Percentiles rank a stretch among this genome's conserved stretches.
phyloP scores from a whole-genome alignment of 2,888 invertebrate species.

The Gymnoscelis rufifasciata region DNA sequence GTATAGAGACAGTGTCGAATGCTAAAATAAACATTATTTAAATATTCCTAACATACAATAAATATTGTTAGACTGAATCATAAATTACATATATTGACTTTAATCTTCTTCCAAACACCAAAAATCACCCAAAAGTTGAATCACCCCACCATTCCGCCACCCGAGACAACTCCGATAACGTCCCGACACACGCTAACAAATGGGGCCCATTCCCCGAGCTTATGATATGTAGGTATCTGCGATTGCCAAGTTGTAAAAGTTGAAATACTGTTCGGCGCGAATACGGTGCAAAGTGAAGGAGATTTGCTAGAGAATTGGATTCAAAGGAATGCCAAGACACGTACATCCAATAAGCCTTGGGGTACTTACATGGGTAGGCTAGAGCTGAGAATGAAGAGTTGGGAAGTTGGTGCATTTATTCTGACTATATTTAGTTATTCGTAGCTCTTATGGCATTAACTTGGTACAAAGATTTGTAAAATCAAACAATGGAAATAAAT shows the following conservation, averaged over 20 bases:
- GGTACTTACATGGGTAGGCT: slow-evolving; percentile 4
- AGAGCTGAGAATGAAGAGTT: background rate
- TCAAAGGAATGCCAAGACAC: slow-evolving; percentile 20
- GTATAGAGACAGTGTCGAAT: too few relatives aligned
- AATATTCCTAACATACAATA: too few relatives aligned
- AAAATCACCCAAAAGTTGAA: too few relatives aligned
- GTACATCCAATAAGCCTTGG: slow-evolving; percentile 17
- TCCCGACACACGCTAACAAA: background rate
- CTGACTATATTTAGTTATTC: too few relatives aligned
- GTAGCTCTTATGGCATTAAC: too few relatives aligned
- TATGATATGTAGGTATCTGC: slow-evolving; percentile 3
- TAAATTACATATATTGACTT: too few relatives aligned
- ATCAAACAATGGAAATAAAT: too few relatives aligned
- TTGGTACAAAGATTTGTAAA: background rate
- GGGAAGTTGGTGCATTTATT: background rate
- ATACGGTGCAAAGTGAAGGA: slow-evolving; percentile 13
- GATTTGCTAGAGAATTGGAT: slow-evolving; percentile 20
- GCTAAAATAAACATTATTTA: too few relatives aligned
- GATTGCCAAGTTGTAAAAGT: slow-evolving; percentile 19
- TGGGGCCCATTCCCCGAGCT: background rate
- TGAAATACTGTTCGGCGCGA: slow-evolving; percentile 15
- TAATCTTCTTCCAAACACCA: too few relatives aligned
- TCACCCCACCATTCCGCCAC: background rate
- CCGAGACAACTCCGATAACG: background rate
- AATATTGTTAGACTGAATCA: too few relatives aligned